These are phyloP conservation scores for Anadara kagoshimensis DNA, from an alignment of 1,140 invertebrate species.

Conservation along the genomic window DNA sequence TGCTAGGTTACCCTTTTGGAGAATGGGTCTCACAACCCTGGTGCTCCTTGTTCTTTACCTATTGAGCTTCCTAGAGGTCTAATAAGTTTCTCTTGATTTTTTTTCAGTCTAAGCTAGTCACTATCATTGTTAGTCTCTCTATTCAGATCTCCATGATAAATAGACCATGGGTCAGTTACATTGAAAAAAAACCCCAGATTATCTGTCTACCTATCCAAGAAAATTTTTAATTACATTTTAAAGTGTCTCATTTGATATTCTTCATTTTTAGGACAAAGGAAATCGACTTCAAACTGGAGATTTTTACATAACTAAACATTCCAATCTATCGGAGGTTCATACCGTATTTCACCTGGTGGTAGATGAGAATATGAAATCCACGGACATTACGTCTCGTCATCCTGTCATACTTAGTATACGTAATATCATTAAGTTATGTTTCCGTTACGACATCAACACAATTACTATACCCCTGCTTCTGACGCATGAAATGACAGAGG, in stretches of 20 bases:
- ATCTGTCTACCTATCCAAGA: too few species aligned
- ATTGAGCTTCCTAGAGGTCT: too few species aligned
- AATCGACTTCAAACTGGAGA: constrained; percentile 84
- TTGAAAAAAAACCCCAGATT: too few species aligned
- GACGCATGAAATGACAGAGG: constrained; percentile 95
- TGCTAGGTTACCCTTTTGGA: background rate
- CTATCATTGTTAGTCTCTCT: too few species aligned
- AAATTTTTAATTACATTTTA: too few species aligned
- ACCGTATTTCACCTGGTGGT: constrained; percentile 94
- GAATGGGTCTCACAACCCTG: too few species aligned
- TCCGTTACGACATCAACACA: constrained; percentile 93
- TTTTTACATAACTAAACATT: constrained; percentile 95
- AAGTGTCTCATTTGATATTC: too few species aligned
- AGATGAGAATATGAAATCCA: constrained; percentile 75
- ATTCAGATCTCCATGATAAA: too few species aligned
- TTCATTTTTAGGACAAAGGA: constrained; percentile 54
- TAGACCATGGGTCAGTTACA: too few species aligned
- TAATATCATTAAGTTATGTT: constrained; percentile 95
- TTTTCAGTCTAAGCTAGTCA: too few species aligned
- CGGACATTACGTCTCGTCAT: constrained; percentile 96
- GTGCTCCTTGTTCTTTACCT: too few species aligned
- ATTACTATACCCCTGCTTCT: constrained; percentile 94
- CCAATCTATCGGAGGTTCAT: constrained; percentile 94
- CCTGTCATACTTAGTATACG: constrained; percentile 95
- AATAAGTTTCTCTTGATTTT: too few species aligned